Evolutionary conservation across 2,888 invertebrate genomes (phyloP).

Genomic region (Helobdella robusta): DNA sequence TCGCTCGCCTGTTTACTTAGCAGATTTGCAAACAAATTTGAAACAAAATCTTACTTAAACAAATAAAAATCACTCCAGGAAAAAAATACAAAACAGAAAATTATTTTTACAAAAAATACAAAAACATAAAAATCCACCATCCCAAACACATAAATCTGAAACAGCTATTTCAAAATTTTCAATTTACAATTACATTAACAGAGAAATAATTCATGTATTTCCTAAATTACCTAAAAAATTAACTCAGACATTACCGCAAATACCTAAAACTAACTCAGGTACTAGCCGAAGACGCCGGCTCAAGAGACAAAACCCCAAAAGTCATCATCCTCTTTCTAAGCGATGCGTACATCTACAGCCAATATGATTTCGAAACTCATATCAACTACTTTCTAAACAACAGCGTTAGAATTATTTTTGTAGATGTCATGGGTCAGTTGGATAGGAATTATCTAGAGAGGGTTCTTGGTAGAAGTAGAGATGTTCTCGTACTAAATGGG

Average conservation of each 20-base stretch:
- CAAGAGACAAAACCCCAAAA: slow-evolving; percentile 4
- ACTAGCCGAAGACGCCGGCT: background rate
- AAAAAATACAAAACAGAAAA: too few relatives aligned
- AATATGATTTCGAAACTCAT: slow-evolving; percentile 2
- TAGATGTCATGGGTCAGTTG: slow-evolving; percentile 18
- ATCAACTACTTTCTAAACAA: background rate
- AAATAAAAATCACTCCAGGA: too few relatives aligned
- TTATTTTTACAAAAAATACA: too few relatives aligned
- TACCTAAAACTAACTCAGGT: background rate
- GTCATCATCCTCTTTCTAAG: slow-evolving; percentile 16
- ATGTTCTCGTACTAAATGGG: slow-evolving; percentile 2
- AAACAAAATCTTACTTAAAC: too few relatives aligned
- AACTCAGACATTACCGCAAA: background rate
- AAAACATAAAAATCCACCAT: background rate
- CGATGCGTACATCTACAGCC: slow-evolving; percentile 8
- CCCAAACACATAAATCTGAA: background rate
- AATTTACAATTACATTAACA: too few relatives aligned
- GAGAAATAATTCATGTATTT: too few relatives aligned
- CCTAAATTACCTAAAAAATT: too few relatives aligned
- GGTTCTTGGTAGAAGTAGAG: slow-evolving; percentile 4
- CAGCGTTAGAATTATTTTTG: slow-evolving; percentile 5
- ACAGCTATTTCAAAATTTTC: background rate
- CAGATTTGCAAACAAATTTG: too few relatives aligned
- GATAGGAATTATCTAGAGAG: background rate
- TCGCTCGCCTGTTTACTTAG: too few relatives aligned